These are phyloP conservation scores for Anisognathus igniventris DNA, from an alignment of 2,797 vertebrate species.

Conservation along the genomic window DNA sequence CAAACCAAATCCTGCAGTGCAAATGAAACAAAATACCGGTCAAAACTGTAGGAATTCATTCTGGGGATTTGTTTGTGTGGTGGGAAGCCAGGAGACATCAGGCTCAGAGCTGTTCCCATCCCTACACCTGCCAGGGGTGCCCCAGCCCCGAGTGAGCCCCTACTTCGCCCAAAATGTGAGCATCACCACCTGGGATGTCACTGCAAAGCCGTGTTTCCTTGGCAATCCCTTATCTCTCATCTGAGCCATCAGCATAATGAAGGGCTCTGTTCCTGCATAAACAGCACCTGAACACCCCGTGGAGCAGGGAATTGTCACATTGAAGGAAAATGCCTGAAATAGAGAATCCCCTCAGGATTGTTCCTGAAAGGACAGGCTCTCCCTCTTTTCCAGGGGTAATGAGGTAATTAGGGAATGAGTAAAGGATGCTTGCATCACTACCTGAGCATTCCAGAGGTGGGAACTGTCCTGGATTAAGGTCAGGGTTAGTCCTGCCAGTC, in stretches of 20 bases:
- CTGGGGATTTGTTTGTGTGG: background rate
- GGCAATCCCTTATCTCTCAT: slow-evolving; percentile 30
- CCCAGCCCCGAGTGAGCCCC: background rate
- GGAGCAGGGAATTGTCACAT: background rate
- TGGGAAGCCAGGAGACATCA: background rate
- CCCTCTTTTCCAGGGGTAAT: background rate
- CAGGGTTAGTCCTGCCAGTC: background rate
- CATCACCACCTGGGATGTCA: background rate
- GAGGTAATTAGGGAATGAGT: slow-evolving; percentile 8
- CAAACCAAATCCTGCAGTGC: background rate
- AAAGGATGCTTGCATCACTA: background rate
- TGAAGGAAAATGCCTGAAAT: background rate
- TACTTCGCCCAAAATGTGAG: background rate
- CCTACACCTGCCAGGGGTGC: accelerated
- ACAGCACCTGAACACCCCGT: slow-evolving; percentile 6
- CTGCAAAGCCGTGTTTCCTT: background rate
- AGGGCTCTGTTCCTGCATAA: background rate
- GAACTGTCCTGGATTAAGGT: background rate
- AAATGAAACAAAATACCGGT: background rate
- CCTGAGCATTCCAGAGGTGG: background rate
- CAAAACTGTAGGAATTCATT: background rate
- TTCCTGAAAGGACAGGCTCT: slow-evolving; percentile 18
- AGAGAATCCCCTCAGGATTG: background rate
- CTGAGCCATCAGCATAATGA: slow-evolving; percentile 5
- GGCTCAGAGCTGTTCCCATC: background rate